Base-by-base conservation (phyloP, 2,888 invertebrate species). In the Zootermopsis nevadensis region DNA sequence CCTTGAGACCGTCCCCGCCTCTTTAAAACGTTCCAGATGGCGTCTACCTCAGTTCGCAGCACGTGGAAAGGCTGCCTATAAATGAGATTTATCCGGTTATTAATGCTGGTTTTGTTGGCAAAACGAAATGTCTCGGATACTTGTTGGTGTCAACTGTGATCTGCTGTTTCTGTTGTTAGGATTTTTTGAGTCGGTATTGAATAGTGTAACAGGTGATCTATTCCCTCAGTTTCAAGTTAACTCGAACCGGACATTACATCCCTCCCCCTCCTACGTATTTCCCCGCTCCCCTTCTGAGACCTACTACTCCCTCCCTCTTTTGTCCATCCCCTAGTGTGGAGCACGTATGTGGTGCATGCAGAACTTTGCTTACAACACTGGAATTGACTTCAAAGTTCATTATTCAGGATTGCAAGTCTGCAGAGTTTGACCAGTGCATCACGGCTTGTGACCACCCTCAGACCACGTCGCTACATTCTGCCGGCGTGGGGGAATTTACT, bases 241-340 rank as follows among this genome's bases (percentile, higher is more conserved):
- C 33, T 33, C 2, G 12, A 19, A 69, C 69, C 19, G 69, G 69
- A 69, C 69, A 69, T 30, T 69, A 33, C 1, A 69, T 4, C 33
- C 69, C 66, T 24, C 33, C 69, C 69, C 69, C 69, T 33, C 60
- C 19, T 19, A 33, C 67, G 67, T 67, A 12, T 69, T 60, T 27
- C 27, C n/a, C 60, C 60, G 2, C 27, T 60, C 27, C 60, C 60
- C 60, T 27, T 10, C 60, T 60, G 6, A 27, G 27, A 27, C 27
- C 60, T 60, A n/a, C 6, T 8, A 69, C 69, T 30, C 69, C 69
- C 33, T 33, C 69, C 33, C 31, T 69, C 33, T 33, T 69, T 69
- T 33, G 69, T 69, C 33, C 69, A 69, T 33, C 69, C 69, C 69
- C 69, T 69, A 33, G 69, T 24, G 30, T 33, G 33, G 66, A 31